Evolutionary conservation across 2,888 invertebrate species (phyloP).

Genomic region (Hypolimnas misippus): DNA sequence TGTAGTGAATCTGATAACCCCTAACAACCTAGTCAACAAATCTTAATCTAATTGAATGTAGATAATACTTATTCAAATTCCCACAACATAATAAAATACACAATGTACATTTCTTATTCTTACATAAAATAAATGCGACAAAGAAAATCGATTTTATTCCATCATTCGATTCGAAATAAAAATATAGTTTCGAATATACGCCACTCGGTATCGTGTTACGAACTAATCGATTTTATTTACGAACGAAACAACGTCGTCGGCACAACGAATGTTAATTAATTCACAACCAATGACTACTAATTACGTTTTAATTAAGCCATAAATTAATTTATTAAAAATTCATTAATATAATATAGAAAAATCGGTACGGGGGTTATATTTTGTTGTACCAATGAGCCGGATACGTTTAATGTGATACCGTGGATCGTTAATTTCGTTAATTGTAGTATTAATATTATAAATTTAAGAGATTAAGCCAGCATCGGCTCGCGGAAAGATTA

Average conservation of each 20-base stretch:
- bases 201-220: neutral
- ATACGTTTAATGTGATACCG: constrained; percentile 51
- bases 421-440: constrained; percentile 61
- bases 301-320: constrained; percentile 73
- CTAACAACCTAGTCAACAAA: too few species aligned
- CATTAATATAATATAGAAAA: constrained; percentile 58
- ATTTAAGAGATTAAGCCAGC: constrained; percentile 59
- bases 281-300: constrained; percentile 65
- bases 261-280: constrained; percentile 49
- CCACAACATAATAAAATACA: too few species aligned
- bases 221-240: constrained; percentile 8
- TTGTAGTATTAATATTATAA: constrained; percentile 70
- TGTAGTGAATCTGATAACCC: too few species aligned
- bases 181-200: neutral
- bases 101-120: too few species aligned
- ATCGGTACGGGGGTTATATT: constrained; percentile 53
- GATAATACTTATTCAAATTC: too few species aligned
- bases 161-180: neutral
- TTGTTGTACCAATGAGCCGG: constrained; percentile 37
- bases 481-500: constrained; percentile 35
- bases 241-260: constrained; percentile 18
- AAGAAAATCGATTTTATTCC: neutral
- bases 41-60: too few species aligned
- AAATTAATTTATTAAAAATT: constrained; percentile 80
- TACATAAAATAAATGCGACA: too few species aligned